A percentile compares a stretch with the other conserved stretches of the same genome.
phyloP scores from a whole-genome alignment of 2,797 vertebrate genomes.

The Garrulus glandarius region DNA sequence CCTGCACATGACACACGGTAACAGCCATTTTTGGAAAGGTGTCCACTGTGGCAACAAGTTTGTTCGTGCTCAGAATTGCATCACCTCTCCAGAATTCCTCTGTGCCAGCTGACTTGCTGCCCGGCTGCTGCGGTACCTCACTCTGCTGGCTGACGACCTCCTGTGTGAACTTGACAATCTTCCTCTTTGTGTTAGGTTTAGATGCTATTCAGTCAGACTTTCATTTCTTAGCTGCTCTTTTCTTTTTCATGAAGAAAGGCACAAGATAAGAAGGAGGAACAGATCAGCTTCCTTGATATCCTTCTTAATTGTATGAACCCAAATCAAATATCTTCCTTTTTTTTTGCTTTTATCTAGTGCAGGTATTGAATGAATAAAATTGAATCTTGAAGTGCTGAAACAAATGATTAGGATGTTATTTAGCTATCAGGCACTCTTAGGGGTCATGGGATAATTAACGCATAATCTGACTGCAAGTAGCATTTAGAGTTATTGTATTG shows the following conservation, averaged over 20 bases:
- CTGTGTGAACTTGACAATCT: neutral
- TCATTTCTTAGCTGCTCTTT: neutral
- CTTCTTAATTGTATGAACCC: neutral
- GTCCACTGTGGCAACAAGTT: neutral
- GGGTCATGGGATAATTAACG: conserved; percentile 28
- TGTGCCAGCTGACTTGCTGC: neutral
- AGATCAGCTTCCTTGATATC: conserved; percentile 32
- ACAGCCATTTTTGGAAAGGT: neutral
- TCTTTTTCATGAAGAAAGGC: conserved; percentile 2
- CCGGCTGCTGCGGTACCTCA: neutral
- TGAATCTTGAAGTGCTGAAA: conserved; percentile 39
- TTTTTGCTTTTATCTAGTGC: conserved; percentile 6
- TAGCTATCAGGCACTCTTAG: conserved; percentile 14
- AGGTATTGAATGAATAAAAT: conserved; percentile 49
- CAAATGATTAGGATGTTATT: conserved; percentile 12
- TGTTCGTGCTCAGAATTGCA: neutral
- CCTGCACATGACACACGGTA: neutral
- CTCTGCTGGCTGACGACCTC: neutral
- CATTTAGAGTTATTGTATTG: conserved; percentile 16
- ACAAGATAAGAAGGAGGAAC: conserved; percentile 21
- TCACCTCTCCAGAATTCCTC: neutral
- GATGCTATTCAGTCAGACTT: neutral
- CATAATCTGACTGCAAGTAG: neutral
- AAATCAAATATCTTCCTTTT: neutral
- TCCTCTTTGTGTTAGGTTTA: neutral